Conservation (phyloP, 2,797 vertebrate species). For the Mus spretus region DNA sequence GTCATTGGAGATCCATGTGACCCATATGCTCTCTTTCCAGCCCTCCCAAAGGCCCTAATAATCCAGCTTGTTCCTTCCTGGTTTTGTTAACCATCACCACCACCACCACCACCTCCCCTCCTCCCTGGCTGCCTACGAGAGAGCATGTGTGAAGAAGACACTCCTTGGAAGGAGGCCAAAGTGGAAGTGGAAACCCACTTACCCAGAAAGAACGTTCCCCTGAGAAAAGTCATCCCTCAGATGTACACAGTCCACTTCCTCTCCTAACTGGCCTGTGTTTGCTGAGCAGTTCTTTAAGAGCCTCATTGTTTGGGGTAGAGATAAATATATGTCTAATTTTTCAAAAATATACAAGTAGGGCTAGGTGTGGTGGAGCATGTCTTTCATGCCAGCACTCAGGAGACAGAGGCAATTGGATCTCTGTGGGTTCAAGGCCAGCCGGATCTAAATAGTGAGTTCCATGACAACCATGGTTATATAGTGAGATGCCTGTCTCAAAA, state of each 20-base stretch:
- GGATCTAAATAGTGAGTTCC: neutral
- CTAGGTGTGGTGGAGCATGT: neutral
- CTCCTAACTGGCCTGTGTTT: neutral
- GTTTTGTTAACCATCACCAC: neutral
- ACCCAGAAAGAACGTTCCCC: neutral
- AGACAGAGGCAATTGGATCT: neutral
- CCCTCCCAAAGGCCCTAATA: neutral
- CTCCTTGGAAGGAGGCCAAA: neutral
- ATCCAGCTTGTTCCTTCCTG: neutral
- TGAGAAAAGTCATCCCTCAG: neutral
- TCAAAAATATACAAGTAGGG: neutral
- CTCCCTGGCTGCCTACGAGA: neutral
- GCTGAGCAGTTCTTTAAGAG: neutral
- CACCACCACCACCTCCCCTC: no score
- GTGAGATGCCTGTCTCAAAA: neutral
- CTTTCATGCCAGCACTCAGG: neutral
- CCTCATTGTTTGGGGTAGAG: constrained; percentile 7
- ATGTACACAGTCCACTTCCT: neutral
- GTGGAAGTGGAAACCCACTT: neutral
- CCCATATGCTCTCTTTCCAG: neutral
- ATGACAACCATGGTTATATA: neutral
- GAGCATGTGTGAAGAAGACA: neutral
- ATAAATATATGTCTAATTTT: neutral
- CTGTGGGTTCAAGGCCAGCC: neutral
- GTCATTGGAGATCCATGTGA: neutral